phyloP scores from a whole-genome alignment of 2,888 invertebrate species.

The Vannuccia rotundouncinata region DNA sequence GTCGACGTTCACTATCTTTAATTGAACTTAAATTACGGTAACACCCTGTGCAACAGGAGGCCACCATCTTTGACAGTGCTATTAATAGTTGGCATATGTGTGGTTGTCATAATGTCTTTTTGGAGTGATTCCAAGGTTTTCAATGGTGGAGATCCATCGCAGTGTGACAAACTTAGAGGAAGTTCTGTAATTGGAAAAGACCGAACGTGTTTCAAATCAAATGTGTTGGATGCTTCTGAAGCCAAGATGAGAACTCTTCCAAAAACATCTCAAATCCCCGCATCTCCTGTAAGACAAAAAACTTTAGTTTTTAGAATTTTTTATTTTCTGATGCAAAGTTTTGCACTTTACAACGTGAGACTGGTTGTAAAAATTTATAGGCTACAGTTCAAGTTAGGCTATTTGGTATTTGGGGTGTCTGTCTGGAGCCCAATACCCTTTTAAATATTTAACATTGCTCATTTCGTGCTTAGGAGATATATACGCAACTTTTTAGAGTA shows the following conservation, averaged over 20 bases:
- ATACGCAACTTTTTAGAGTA: too few relatives aligned
- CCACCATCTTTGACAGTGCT: constrained; percentile 1
- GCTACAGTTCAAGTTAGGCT: too few relatives aligned
- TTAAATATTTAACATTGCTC: too few relatives aligned
- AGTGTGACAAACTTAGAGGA: constrained; percentile 14
- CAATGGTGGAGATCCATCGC: constrained; percentile 13
- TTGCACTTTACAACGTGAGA: neutral
- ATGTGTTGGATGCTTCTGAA: constrained; percentile 5
- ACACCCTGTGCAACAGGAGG: constrained; percentile 6
- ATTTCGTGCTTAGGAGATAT: too few relatives aligned
- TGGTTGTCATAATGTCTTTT: constrained; percentile 15
- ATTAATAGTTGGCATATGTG: constrained; percentile 4
- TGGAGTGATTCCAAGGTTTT: constrained; percentile 6
- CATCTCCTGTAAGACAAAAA: neutral
- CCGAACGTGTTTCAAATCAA: neutral
- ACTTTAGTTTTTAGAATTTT: neutral
- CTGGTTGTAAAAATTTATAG: constrained; percentile 1
- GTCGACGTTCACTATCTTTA: constrained; percentile 6
- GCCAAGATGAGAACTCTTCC: neutral
- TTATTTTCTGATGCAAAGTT: constrained; percentile 15
- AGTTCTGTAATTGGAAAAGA: constrained; percentile 9
- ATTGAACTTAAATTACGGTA: neutral
- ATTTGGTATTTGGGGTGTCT: too few relatives aligned
- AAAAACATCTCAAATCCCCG: constrained; percentile 4
- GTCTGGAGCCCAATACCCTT: too few relatives aligned